phyloP scores from a whole-genome alignment of 2,113 vertebrate species.

The Mus pahari region DNA sequence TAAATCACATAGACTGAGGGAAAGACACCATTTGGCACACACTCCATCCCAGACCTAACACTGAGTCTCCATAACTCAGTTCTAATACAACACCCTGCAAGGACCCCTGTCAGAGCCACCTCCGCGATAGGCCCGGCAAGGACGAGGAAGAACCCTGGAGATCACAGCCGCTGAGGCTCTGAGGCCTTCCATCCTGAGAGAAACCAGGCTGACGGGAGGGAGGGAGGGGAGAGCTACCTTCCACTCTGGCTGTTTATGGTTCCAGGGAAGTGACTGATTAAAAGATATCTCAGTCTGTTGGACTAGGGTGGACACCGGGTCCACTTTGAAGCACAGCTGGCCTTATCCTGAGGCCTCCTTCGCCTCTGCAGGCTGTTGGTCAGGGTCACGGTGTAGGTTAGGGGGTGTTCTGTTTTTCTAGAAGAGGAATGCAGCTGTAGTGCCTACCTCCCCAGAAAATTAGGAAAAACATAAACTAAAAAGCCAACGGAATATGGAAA shows the following conservation, averaged over 20 bases:
- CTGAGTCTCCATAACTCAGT: background rate
- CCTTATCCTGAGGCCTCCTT: no score
- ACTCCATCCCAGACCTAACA: background rate
- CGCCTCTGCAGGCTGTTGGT: no score
- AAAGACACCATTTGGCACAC: background rate
- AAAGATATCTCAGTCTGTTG: background rate
- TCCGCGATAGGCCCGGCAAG: rapidly evolving
- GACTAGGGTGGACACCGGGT: background rate
- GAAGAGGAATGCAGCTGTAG: no score
- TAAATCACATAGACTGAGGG: background rate
- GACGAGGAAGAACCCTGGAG: background rate
- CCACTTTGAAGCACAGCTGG: no score
- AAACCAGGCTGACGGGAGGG: background rate
- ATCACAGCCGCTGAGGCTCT: background rate
- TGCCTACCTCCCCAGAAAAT: background rate
- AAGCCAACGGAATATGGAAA: background rate
- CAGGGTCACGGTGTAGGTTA: background rate
- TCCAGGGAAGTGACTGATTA: background rate
- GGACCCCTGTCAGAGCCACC: no score
- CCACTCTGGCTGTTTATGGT: rapidly evolving
- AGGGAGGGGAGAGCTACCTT: no score
- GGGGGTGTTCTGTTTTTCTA: background rate
- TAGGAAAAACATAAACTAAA: background rate
- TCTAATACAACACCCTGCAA: background rate
- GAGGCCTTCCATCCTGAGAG: background rate